Conservation (phyloP, 2,888 invertebrate species). For the Xanthorhoe designata region DNA sequence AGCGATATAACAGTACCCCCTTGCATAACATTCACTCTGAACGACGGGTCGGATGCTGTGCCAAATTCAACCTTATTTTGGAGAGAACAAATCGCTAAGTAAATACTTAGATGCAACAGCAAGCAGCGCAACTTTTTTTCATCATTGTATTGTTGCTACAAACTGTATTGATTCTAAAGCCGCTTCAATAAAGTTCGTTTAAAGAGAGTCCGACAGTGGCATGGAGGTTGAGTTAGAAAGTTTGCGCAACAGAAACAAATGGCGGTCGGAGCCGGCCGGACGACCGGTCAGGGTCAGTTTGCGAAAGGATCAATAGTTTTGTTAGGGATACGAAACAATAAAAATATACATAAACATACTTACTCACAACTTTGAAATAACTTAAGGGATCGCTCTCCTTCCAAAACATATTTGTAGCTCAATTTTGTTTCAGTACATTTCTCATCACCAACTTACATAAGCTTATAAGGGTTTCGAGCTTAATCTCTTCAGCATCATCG, state of each 20-base stretch:
- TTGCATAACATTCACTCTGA: background rate
- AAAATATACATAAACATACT: slow-evolving; percentile 33
- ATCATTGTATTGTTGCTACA: background rate
- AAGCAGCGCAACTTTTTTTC: background rate
- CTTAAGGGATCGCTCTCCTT: slow-evolving; percentile 10
- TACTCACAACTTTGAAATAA: slow-evolving; percentile 29
- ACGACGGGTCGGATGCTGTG: background rate
- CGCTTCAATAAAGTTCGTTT: background rate
- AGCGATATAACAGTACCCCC: background rate
- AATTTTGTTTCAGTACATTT: slow-evolving; percentile 2
- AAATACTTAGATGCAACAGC: background rate
- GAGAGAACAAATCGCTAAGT: background rate
- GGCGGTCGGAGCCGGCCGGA: slow-evolving; percentile 25
- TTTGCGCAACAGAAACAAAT: slow-evolving; percentile 54
- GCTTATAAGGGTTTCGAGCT: background rate
- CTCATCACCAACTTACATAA: background rate
- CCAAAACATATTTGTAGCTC: slow-evolving; percentile 17
- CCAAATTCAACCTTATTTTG: background rate
- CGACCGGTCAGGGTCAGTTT: slow-evolving; percentile 17
- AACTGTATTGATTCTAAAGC: slow-evolving; percentile 3
- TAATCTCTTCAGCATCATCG: background rate
- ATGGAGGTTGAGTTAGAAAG: slow-evolving; percentile 47
- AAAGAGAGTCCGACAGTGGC: background rate
- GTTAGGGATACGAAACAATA: slow-evolving; percentile 28
- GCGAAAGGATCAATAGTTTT: slow-evolving; percentile 30